Percentiles rank a stretch among this genome's conserved stretches.
phyloP scores from a whole-genome alignment of 2,113 vertebrate genomes.

The Scolopax mira region DNA sequence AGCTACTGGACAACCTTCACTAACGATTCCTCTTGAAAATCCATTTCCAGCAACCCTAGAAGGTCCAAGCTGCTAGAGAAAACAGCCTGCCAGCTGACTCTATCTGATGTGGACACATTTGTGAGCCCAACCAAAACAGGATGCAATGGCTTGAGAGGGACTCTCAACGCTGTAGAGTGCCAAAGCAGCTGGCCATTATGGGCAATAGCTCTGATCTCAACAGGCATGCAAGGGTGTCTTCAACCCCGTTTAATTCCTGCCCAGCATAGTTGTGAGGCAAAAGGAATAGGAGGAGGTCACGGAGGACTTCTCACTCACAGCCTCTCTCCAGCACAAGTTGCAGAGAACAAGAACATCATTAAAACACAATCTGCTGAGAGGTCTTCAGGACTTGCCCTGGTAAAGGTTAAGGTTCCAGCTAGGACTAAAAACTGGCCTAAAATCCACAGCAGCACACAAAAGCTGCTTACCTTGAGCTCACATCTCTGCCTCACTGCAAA shows the following conservation, averaged over 20 bases:
- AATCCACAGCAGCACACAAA: background rate
- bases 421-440: background rate
- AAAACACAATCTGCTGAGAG: fast-evolving
- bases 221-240: fast-evolving
- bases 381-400: background rate
- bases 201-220: background rate
- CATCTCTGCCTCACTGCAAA: background rate
- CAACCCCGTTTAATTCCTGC: background rate
- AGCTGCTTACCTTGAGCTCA: background rate
- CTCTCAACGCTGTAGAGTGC: fast-evolving
- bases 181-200: no score
- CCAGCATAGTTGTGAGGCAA: fast-evolving
- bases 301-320: background rate
- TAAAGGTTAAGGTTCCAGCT: background rate
- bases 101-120: fast-evolving
- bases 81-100: background rate
- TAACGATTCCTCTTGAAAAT: fast-evolving
- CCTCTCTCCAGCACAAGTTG: background rate
- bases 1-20: background rate
- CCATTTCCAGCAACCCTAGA: background rate
- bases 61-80: background rate
- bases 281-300: background rate
- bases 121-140: background rate
- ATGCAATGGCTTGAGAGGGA: background rate
- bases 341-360: background rate